Conservation (phyloP, 2,113 vertebrate species). For the Dolichallabes microphthalmus region DNA sequence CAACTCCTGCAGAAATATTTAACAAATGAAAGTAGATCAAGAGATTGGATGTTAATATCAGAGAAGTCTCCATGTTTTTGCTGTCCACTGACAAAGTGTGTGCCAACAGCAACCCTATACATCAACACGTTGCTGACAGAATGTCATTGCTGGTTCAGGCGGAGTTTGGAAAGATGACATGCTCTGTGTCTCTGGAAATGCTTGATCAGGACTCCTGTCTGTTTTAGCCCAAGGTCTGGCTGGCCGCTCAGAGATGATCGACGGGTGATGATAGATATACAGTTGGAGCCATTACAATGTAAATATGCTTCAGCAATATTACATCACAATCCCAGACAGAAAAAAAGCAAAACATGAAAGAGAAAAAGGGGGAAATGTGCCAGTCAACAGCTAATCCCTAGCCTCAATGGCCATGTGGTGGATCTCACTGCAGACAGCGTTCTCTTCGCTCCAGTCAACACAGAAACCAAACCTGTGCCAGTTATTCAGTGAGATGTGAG, state of each 20-base stretch:
- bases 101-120: constrained; percentile 12
- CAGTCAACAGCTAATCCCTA: background rate
- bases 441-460: constrained; percentile 20
- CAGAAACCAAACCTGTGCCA: constrained; percentile 14
- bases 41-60: constrained; percentile 19
- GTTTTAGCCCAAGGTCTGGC: constrained; percentile 32
- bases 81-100: background rate
- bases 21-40: constrained; percentile 43
- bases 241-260: constrained; percentile 35
- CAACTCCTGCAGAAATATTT: constrained; percentile 43
- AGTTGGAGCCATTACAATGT: constrained; percentile 15
- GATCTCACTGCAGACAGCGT: background rate
- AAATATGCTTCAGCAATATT: background rate
- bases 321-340: background rate
- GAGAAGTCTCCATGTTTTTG: constrained; percentile 10
- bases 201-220: constrained; percentile 27
- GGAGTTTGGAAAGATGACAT: constrained; percentile 15
- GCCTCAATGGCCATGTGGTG: background rate
- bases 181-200: constrained; percentile 25
- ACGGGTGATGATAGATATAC: constrained; percentile 40
- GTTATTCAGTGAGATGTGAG: constrained; percentile 5
- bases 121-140: constrained; percentile 18
- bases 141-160: constrained; percentile 21
- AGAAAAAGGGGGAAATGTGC: background rate
- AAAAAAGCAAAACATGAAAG: constrained; percentile 6